These are phyloP conservation scores for Macquaria ambigua DNA, from an alignment of 2,113 vertebrate species.

Conservation along the genomic window DNA sequence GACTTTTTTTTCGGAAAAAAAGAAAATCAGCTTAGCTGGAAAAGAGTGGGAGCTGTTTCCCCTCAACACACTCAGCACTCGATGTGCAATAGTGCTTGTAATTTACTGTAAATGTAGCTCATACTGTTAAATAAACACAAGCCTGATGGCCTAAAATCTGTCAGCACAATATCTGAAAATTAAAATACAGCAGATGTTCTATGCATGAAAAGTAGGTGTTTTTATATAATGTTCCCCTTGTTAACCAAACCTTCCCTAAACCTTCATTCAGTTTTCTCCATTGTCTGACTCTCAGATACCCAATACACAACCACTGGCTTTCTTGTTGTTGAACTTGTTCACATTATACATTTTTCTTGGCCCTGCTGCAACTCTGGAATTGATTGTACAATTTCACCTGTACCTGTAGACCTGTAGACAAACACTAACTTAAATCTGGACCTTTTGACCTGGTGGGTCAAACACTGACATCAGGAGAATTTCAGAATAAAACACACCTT, in stretches of 20 bases:
- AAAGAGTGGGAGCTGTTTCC: slow-evolving; percentile 12
- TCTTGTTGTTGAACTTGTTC: not conserved
- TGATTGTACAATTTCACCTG: not conserved
- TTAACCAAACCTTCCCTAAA: not conserved
- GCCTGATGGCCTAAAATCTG: not conserved
- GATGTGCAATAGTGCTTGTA: not conserved
- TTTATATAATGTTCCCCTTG: not conserved
- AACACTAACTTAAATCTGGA: not conserved
- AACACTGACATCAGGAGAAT: not conserved
- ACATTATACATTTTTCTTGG: not conserved
- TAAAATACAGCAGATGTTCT: not conserved
- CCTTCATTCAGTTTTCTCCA: not conserved
- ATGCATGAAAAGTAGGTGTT: not conserved
- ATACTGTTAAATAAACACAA: slow-evolving; percentile 10
- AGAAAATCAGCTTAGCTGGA: slow-evolving; percentile 5
- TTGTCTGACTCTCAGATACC: not conserved
- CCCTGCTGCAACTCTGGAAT: not conserved
- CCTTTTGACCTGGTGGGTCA: not conserved
- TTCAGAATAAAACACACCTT: not conserved
- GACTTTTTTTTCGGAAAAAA: not conserved
- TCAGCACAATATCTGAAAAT: not conserved
- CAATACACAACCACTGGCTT: not conserved
- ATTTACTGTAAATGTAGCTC: not conserved
- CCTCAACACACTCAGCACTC: not conserved
- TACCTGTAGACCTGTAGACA: not conserved